Evolutionary conservation across 2,797 vertebrate species (phyloP).

Genomic region (Acipenser ruthenus): DNA sequence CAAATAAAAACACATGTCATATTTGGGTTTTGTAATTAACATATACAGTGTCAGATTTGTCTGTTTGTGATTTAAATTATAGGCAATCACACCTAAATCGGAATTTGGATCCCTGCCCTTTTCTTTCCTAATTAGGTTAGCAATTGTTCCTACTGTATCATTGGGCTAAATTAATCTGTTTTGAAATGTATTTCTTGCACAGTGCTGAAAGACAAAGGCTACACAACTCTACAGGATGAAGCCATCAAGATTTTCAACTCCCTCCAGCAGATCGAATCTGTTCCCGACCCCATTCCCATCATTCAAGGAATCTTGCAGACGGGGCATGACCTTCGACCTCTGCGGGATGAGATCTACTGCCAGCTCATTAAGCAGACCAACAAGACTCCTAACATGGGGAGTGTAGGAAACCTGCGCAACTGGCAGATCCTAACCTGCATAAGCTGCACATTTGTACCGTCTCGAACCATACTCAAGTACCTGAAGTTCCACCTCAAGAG

Average conservation of each 20-base stretch:
- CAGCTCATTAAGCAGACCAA: conserved; percentile 95
- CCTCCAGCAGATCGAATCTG: conserved; percentile 84
- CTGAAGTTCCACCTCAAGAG: conserved; percentile 94
- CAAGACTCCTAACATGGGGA: conserved; percentile 66
- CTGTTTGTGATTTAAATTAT: too few species aligned
- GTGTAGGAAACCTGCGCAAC: conserved; percentile 68
- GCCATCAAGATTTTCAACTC: conserved; percentile 87
- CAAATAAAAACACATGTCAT: too few species aligned
- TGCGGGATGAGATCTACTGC: conserved; percentile 90
- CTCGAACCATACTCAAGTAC: conserved; percentile 80
- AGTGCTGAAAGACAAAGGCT: conserved; percentile 76
- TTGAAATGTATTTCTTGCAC: neutral
- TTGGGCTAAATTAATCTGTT: too few species aligned
- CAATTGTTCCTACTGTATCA: too few species aligned
- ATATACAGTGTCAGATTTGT: too few species aligned
- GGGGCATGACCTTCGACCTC: conserved; percentile 76
- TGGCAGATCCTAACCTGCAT: conserved; percentile 90
- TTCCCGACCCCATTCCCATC: conserved; percentile 74
- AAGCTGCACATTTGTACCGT: conserved; percentile 82
- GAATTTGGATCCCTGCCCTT: too few species aligned
- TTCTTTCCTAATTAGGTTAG: too few species aligned
- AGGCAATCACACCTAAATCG: too few species aligned
- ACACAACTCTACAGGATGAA: conserved; percentile 85
- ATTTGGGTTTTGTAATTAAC: too few species aligned
- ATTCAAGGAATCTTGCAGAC: conserved; percentile 88